Conservation (phyloP, 2,797 vertebrate species). For the Limosa lapponica region DNA sequence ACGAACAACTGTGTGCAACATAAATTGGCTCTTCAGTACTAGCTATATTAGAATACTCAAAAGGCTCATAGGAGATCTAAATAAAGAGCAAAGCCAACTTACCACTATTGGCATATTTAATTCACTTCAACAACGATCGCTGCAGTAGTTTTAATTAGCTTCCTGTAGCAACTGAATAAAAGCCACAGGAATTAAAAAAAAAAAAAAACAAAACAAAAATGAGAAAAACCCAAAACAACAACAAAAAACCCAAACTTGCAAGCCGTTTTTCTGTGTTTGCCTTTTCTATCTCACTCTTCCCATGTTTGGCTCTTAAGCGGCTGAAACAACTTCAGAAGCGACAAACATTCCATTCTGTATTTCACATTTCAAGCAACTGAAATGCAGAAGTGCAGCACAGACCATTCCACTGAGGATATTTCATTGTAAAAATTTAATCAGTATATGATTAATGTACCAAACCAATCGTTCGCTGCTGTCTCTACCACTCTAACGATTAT, state of each 20-base stretch:
- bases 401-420: background rate
- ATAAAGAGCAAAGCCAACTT: conserved; percentile 11
- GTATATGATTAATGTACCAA: background rate
- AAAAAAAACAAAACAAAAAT: background rate
- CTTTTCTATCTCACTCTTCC: background rate
- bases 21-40: background rate
- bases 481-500: background rate
- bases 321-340: background rate
- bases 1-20: background rate
- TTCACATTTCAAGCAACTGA: background rate
- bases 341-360: background rate
- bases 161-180: background rate
- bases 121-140: background rate
- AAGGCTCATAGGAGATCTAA: background rate
- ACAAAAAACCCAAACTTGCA: background rate
- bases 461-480: background rate
- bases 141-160: conserved; percentile 4
- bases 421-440: background rate
- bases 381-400: background rate
- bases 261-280: background rate
- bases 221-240: background rate
- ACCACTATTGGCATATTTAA: background rate
- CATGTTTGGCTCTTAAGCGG: background rate
- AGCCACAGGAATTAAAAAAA: background rate
- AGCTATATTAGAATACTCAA: background rate